Conservation (phyloP, 1,140 invertebrate genomes). For the Nymphalis io region DNA sequence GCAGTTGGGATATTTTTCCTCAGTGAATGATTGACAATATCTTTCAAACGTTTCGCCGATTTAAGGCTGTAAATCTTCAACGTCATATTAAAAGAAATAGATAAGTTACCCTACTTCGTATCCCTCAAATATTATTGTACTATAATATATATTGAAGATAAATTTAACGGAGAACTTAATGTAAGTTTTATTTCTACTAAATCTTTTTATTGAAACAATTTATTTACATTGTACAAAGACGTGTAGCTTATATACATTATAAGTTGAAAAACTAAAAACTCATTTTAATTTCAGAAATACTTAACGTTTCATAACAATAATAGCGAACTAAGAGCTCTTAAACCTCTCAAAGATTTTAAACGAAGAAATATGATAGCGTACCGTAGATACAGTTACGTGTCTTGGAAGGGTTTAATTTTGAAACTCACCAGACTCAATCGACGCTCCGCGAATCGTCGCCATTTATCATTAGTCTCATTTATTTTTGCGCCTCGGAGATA, state of each 20-base stretch:
- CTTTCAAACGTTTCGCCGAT: slow-evolving; percentile 41
- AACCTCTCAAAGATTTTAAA: slow-evolving; percentile 13
- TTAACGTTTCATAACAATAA: slow-evolving; percentile 7
- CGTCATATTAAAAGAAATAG: slow-evolving; percentile 41
- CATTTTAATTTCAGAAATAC: not conserved
- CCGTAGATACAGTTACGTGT: slow-evolving; percentile 29
- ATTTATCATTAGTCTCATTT: slow-evolving; percentile 80
- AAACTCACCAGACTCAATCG: slow-evolving; percentile 66
- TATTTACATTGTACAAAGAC: too few relatives aligned
- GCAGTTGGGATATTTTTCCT: slow-evolving; percentile 50
- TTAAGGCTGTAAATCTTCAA: slow-evolving; percentile 49
- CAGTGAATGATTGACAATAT: slow-evolving; percentile 59
- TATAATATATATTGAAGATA: slow-evolving; percentile 27
- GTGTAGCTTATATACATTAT: too few relatives aligned
- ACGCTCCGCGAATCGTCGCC: slow-evolving; percentile 64
- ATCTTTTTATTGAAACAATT: not conserved
- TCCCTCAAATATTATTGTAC: slow-evolving; percentile 20
- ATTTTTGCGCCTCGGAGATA: slow-evolving; percentile 78
- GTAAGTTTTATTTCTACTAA: slow-evolving; percentile 7
- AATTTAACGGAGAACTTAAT: slow-evolving; percentile 21
- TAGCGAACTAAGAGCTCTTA: slow-evolving; percentile 11
- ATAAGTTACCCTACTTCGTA: slow-evolving; percentile 26
- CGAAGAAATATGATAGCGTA: slow-evolving; percentile 24
- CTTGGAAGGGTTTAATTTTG: slow-evolving; percentile 58
- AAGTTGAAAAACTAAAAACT: too few relatives aligned